Evolutionary conservation across 2,797 vertebrate species (phyloP), one percentile per base, ranked within the genome.

Genomic region (Danio albolineatus): DNA sequence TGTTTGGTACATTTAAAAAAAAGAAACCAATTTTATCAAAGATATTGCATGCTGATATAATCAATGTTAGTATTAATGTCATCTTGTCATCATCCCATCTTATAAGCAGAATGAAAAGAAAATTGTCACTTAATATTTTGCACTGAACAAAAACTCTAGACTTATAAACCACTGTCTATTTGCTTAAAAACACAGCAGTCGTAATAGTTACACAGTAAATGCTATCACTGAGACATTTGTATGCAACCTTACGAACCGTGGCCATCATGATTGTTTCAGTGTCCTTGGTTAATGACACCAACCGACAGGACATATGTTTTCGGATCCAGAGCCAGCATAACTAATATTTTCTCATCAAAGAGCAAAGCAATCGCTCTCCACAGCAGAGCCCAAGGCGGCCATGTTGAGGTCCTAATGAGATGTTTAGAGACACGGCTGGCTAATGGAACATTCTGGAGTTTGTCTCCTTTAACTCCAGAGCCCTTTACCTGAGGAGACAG

Each of bases 401-500:
- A 66, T 79, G 82, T 67, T 80, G 80, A 82, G 48, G 69, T 82
- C 72, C 78, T 88, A 88, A 89, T 88, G 87, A 88, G 85, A 82
- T 85, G 82, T 84, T 84, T 83, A 80, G 83, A 86, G 84, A 85
- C 84, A 80, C 65, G 72, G 78, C 84, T 73, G 73, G 76, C 77
- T 86, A 82, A 84, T 85, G 82, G 71, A 85, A 83, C 83, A 73
- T 83, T 72, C 6, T 84, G 67, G 73, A 57, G 85, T 73, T 73
- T 79, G 49, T 56, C 60, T 79, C 78, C 82, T 80, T 28, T 73
- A 72, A 79, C 75, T 65, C 82, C 79, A 64, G 46, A 83, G 74
- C 79, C 80, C 84, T 84, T 78, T 89, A 92, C 90, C 90, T 89
- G 83, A 84, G 87, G 89, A 88, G 88, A 89, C 84, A 57, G 48